Percentiles rank a stretch among this genome's conserved stretches.
These are phyloP conservation scores for Scaptomyza pallida DNA, from an alignment of 1,140 invertebrate genomes.

Conservation along the genomic window DNA sequence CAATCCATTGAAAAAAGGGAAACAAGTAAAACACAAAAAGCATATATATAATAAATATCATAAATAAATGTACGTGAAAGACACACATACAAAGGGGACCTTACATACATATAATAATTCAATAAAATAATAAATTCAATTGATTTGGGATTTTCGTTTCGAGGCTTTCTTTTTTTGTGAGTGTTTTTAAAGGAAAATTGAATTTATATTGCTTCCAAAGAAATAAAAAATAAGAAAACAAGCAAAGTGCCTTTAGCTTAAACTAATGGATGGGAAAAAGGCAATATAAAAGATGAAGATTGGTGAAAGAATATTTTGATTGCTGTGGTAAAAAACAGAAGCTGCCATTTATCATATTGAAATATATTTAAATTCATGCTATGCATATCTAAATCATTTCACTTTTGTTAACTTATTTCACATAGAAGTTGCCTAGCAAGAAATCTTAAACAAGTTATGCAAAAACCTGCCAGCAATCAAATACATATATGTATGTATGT, in stretches of 20 bases:
- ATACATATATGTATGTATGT: not conserved
- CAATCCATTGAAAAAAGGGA: not conserved
- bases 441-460: conserved; percentile 35
- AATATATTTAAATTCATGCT: not conserved
- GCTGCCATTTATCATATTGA: not conserved
- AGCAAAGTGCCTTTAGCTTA: too few relatives aligned
- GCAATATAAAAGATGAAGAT: not conserved
- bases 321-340: not conserved
- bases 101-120: too few relatives aligned
- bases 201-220: too few relatives aligned
- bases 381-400: conserved; percentile 1
- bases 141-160: too few relatives aligned
- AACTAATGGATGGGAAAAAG: not conserved
- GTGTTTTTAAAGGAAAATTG: too few relatives aligned
- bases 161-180: too few relatives aligned
- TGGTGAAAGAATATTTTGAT: not conserved
- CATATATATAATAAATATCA: too few relatives aligned
- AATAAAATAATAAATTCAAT: too few relatives aligned
- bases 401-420: conserved; percentile 4
- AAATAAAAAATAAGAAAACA: too few relatives aligned
- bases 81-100: not conserved
- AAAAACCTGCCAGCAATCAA: conserved; percentile 24
- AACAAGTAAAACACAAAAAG: not conserved
- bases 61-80: not conserved
- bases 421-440: conserved; percentile 19